These are phyloP conservation scores for Carassius carassius DNA, from an alignment of 2,113 vertebrate genomes.

Conservation along the genomic window DNA sequence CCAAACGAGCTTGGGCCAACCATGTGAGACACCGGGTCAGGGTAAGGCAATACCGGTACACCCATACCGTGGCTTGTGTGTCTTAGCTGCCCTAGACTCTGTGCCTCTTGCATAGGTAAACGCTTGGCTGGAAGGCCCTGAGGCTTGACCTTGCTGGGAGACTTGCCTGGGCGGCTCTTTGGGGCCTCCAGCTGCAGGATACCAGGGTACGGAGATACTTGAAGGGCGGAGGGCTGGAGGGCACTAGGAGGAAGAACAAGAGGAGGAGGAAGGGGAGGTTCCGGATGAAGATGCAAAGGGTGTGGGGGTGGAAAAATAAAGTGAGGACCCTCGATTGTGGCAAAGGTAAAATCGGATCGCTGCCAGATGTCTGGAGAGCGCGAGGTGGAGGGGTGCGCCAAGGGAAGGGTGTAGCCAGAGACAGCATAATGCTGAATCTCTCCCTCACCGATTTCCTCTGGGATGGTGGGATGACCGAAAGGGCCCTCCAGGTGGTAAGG, in stretches of 20 bases:
- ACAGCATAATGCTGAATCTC: conserved; percentile 82
- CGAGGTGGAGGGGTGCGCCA: conserved; percentile 89
- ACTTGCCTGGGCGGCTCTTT: conserved; percentile 87
- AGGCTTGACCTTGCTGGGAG: conserved; percentile 86
- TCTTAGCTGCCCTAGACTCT: conserved; percentile 96
- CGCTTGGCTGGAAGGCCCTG: conserved; percentile 86
- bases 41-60: conserved; percentile 98
- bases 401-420: conserved; percentile 91
- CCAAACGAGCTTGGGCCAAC: conserved; percentile 90
- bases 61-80: conserved; percentile 96
- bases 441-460: conserved; percentile 90
- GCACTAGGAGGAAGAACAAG: conserved; percentile 85
- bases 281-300: conserved; percentile 80
- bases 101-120: conserved; percentile 95
- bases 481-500: conserved; percentile 90
- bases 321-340: conserved; percentile 87
- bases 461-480: conserved; percentile 91
- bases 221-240: conserved; percentile 84
- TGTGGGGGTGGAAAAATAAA: conserved; percentile 89
- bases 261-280: conserved; percentile 78
- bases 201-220: conserved; percentile 91
- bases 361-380: conserved; percentile 95
- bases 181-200: conserved; percentile 90
- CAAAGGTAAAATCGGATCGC: conserved; percentile 89
- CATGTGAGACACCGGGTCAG: conserved; percentile 87